phyloP scores from a whole-genome alignment of 2,797 vertebrate species.

The Megalops cyprinoides region DNA sequence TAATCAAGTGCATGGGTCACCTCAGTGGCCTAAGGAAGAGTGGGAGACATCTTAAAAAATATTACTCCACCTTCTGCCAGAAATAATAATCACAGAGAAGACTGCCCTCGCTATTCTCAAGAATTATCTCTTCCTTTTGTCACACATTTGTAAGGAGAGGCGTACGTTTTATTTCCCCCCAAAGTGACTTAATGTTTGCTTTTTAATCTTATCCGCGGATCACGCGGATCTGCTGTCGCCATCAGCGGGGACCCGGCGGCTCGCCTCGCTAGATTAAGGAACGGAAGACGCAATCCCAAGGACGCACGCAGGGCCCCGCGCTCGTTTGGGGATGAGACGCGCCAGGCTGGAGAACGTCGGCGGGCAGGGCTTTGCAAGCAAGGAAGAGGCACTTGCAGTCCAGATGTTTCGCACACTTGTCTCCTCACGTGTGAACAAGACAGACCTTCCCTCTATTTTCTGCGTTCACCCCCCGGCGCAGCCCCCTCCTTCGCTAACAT shows the following conservation, averaged over 20 bases:
- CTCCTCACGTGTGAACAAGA: not conserved
- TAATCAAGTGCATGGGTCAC: not conserved
- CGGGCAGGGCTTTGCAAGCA: conserved; percentile 57
- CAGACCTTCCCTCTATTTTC: not conserved
- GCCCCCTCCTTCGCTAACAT: no score
- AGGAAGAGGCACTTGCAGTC: conserved; percentile 50
- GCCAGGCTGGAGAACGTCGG: conserved; percentile 15
- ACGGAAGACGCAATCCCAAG: no score
- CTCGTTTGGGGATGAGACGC: conserved; percentile 28
- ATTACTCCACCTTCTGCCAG: not conserved
- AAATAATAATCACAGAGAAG: not conserved
- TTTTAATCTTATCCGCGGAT: conserved; percentile 52
- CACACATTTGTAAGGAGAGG: not conserved
- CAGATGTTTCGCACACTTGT: conserved; percentile 38
- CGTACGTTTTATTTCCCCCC: conserved; percentile 57
- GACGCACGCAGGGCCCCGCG: no score
- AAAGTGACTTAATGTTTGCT: conserved; percentile 71
- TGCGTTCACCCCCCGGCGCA: not conserved
- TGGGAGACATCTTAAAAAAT: no score
- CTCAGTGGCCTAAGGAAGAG: not conserved
- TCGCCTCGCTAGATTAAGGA: no score
- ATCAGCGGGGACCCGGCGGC: conserved; percentile 41
- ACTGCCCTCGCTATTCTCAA: not conserved
- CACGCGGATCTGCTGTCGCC: conserved; percentile 61
- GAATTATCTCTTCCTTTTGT: not conserved